Evolutionary conservation across 2,888 invertebrate species (phyloP), one percentile per base, ranked within the genome.

Genomic region (Stenurella melanura): DNA sequence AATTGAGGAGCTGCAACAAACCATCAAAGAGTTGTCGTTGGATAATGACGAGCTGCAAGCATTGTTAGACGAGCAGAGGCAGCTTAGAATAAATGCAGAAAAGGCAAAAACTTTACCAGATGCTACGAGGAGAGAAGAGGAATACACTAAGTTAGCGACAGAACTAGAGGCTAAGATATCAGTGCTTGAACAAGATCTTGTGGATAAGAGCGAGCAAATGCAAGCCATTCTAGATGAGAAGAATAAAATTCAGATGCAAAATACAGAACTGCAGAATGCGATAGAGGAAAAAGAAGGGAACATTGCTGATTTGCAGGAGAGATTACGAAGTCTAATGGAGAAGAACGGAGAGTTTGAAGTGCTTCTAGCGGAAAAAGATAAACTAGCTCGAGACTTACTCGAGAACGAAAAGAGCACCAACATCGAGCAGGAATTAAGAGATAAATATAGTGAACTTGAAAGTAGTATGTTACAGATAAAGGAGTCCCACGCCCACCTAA

Each of bases 1-100:
- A 81, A 87, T 93, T n/a, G 87, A 90, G 11, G 91, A 92, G 78
- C 84, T 93, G 3, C 90, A 90, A 75, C 90, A 90, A 26, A 91
- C 91, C 71, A 88, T 93, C 70, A 91, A 91, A 79, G 93, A 93
- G 74, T 85, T 93, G n/a, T 90, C 90, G n/a, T 87, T 90, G 0
- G 93, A 94, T 79, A 93, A 93, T 80, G 92, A 92, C 77, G 93
- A 93, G 78, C 81, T 93, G 58, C 93, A 93, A 82, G 87, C 90
- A 0, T 83, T 92, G 42, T 85, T 93, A 17, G 92, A 92, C 74
- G 92, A 92, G 76, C 92, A 91, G 75, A 89, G 89, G 76, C 82
- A 85, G 50, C 63, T 89, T 82, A 85, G 89, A 73, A 73, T 87
- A 42, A 84, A 86, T 63, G 86, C 87, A 12, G 85, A 89, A 85